Conservation (phyloP, 2,113 vertebrate species). For the Megaceryle maxima region DNA sequence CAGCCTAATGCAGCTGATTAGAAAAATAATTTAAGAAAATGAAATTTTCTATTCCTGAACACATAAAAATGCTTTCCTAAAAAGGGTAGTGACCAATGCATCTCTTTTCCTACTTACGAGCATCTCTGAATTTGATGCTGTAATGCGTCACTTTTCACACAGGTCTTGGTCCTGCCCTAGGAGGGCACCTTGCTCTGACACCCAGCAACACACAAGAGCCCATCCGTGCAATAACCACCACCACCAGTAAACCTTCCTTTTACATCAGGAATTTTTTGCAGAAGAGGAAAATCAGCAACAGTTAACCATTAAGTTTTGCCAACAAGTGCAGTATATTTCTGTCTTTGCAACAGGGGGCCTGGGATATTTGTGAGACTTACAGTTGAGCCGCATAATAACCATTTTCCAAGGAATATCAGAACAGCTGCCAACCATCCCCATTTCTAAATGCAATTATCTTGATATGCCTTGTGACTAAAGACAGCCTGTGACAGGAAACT, state of each 20-base stretch:
- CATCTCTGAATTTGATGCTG: background rate
- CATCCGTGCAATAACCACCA: accelerated
- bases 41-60: background rate
- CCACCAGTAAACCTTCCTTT: background rate
- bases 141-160: background rate
- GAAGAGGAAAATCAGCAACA: background rate
- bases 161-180: background rate
- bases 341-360: background rate
- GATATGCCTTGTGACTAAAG: background rate
- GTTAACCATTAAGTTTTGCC: accelerated
- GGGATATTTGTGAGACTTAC: background rate
- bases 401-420: slow-evolving; percentile 22
- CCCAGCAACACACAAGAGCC: background rate
- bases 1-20: background rate
- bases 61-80: background rate
- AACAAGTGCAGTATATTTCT: background rate
- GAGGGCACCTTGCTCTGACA: background rate
- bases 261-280: background rate
- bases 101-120: background rate
- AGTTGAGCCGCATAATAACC: background rate
- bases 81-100: background rate
- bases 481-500: background rate
- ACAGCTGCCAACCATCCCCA: background rate
- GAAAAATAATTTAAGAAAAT: background rate
- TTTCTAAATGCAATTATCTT: background rate